Evolutionary conservation across 92 coral and sea anemone species (phyloP), one percentile per base, ranked within the genome.

Genomic region (Virgularia gustaviana): DNA sequence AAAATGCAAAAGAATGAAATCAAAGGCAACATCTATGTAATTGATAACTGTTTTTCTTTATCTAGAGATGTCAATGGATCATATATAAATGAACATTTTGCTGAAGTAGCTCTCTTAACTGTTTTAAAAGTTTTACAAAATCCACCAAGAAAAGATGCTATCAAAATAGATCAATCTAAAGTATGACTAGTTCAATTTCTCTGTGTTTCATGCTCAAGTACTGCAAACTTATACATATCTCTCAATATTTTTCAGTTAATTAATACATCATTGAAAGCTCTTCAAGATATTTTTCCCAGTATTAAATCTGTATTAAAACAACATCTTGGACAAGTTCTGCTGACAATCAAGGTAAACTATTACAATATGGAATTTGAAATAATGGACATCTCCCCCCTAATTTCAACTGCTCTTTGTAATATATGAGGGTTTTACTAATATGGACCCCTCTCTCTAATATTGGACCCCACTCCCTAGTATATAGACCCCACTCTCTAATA

Each of bases 81-180:
- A 33, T 44, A 47, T 30, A 49, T 68, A 19, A 45, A 1, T 49
- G 75, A 47, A 35, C 53, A 31, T 49, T 49, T 18, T 49, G 60
- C 44, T 30, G 75, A 68, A 68, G 27, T 68, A 47, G 61, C 42
- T 16, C 45, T 68, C 13, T 29, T 68, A 33, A 27, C 75, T 33
- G 51, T 68, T 49, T 35, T 68, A 27, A 47, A 68, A 33, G 60
- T 68, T 32, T 31, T 68, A 34, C 75, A 68, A 49, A 68, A 30
- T 5, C 61, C 60, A 13, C 75, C 75, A 49, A 49, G 60, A 51
- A 68, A 49, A 49, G 75, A 68, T 32, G 60, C 36, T 2, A 51
- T 68, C 12, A 49, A 35, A 33, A 68, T 68, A 29, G 75, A 68
- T 16, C 75, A 68, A 47, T 68, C 60, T 68, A 68, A 68, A 68